phyloP scores from a whole-genome alignment of 2,888 invertebrate species.

The Drosophila basisetae region DNA sequence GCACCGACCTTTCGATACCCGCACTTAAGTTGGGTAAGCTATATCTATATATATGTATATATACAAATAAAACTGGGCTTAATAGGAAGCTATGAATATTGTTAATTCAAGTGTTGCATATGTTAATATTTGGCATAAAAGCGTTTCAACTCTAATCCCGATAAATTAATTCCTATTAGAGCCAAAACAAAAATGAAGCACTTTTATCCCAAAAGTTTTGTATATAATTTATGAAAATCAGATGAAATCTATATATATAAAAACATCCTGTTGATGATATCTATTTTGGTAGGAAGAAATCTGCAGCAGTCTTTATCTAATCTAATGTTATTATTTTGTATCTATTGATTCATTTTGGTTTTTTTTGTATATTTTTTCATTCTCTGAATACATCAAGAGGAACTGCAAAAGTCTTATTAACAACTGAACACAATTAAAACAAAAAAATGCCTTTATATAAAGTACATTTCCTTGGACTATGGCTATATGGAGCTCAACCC shows the following conservation, averaged over 20 bases:
- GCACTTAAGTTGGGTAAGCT: neutral
- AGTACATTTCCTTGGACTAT: neutral
- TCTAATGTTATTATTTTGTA: neutral
- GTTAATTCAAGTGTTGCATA: neutral
- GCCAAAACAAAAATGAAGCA: neutral
- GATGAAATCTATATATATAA: too few species aligned
- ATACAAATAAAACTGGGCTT: neutral
- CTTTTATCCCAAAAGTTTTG: neutral
- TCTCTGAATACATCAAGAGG: too few species aligned
- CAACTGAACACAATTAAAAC: too few species aligned
- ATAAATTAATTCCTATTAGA: neutral
- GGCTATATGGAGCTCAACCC: too few species aligned
- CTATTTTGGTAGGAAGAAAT: neutral
- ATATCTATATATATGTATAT: neutral
- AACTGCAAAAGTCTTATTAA: too few species aligned
- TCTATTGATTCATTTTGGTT: neutral
- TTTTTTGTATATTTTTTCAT: neutral
- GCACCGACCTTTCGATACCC: constrained; percentile 34
- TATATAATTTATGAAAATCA: neutral
- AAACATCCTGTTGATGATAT: neutral
- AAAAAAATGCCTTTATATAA: too few species aligned
- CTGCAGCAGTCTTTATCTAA: neutral
- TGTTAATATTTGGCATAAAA: neutral
- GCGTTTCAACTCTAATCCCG: neutral
- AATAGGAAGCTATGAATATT: neutral